Evolutionary conservation across 2,797 vertebrate genomes (phyloP).

Genomic region (Sebastes vulpes): DNA sequence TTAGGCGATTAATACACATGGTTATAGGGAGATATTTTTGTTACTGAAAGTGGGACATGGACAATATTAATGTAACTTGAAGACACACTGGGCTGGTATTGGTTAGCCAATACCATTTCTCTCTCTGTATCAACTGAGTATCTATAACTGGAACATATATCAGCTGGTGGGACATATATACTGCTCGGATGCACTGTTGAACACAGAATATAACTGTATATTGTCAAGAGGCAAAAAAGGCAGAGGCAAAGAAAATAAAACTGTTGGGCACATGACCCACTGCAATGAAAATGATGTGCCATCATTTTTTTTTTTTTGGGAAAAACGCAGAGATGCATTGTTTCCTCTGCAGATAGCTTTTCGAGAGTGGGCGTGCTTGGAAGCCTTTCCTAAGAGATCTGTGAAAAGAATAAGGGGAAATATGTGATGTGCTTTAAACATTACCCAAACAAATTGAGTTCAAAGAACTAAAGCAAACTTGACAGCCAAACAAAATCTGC

Average conservation of each 20-base stretch:
- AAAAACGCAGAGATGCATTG: conserved; percentile 12
- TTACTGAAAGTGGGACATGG: too few relatives aligned
- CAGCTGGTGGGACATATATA: not conserved
- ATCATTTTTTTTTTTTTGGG: not conserved
- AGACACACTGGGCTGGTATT: not conserved
- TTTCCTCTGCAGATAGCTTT: conserved; percentile 25
- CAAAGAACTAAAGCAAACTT: conserved; percentile 45
- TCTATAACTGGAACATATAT: not conserved
- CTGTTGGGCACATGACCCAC: conserved; percentile 11
- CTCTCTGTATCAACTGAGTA: not conserved
- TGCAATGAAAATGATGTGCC: conserved; percentile 35
- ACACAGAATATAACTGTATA: not conserved
- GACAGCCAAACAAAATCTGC: conserved; percentile 59
- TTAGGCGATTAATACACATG: too few relatives aligned
- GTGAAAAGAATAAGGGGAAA: conserved; percentile 29
- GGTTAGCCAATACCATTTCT: not conserved
- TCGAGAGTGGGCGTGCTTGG: conserved; percentile 26
- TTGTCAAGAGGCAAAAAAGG: not conserved
- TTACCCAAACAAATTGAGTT: conserved; percentile 49
- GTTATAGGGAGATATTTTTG: too few relatives aligned
- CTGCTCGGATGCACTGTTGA: conserved; percentile 8
- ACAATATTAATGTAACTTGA: too few relatives aligned
- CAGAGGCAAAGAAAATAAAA: conserved; percentile 1
- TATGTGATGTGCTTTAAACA: conserved; percentile 39
- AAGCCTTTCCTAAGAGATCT: conserved; percentile 21